Evolutionary conservation across 2,113 vertebrate genomes (phyloP).

Genomic region (Nesoenas mayeri): DNA sequence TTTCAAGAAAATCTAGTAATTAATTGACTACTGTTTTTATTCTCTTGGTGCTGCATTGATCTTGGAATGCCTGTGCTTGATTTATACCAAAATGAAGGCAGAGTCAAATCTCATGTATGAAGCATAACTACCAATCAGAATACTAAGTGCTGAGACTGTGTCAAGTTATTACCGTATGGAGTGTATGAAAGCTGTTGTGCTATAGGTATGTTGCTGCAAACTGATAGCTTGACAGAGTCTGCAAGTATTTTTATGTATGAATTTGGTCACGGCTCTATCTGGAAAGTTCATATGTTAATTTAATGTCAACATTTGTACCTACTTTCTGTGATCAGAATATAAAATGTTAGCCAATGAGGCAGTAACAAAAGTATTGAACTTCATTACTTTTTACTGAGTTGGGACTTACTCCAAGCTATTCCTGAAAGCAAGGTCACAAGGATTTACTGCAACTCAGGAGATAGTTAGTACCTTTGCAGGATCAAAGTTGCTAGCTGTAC

Average conservation of each 20-base stretch:
- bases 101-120: not conserved
- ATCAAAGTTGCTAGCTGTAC: slow-evolving; percentile 16
- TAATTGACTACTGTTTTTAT: not conserved
- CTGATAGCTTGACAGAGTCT: not conserved
- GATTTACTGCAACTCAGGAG: not conserved
- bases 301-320: not conserved
- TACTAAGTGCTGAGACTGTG: not conserved
- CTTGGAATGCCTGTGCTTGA: not conserved
- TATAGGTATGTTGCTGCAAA: not conserved
- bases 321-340: not conserved
- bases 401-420: not conserved
- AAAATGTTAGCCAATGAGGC: not conserved
- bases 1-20: not conserved
- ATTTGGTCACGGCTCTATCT: not conserved
- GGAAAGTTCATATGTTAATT: not conserved
- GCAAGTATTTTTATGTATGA: not conserved
- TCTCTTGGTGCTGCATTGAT: not conserved
- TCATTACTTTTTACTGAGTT: not conserved
- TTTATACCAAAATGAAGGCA: not conserved
- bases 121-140: not conserved
- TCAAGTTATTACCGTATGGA: not conserved
- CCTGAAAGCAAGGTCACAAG: not conserved
- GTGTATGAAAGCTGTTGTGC: not conserved
- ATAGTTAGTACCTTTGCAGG: not conserved
- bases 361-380: not conserved